Base-by-base conservation (phyloP, 2,113 vertebrate species). In the Corythaeola cristata region DNA sequence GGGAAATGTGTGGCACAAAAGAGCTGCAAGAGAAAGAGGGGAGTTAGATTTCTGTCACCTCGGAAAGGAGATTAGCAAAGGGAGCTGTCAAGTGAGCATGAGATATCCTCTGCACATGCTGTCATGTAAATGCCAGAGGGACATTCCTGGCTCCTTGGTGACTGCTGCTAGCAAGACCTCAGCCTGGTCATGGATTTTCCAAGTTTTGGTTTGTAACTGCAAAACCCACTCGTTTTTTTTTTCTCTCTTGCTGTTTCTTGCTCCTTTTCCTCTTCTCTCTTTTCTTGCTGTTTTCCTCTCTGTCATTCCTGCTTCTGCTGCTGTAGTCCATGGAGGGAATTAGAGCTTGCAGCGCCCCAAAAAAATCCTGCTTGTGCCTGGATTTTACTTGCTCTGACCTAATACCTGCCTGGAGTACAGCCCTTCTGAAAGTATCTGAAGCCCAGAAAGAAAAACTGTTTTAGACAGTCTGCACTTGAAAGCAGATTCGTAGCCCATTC, bases 71-170 rank as follows among this genome's bases (percentile, higher is more conserved):
- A 95, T 97, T 95, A 96, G 95, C 83, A 95, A 93, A 72, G 89
- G 86, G 73, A 96, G 77, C 95, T 96, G 96, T 96, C 97, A 95
- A 93, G 83, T 84, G 85, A 97, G 80, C 52, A 60, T 87, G 89
- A 94, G 96, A 93, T 82, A 89, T 66, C 92, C 69, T 81, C 49
- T 87, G 84, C 86, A 75, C 58, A 20, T 92, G 72, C 92, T 96
- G 92, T 96, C 94, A 90, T 32, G 66, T 90, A 19, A 73, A 79
- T 95, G 96, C 90, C 93, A 92, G 86, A 82, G 92, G 89, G 95
- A 91, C 95, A 89, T 94, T 91, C 73, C 80, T 94, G 80, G 88
- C 89, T 96, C 90, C 92, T 93, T 72, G 58, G 83, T 93, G 90
- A 87, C 94, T 93, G 52, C 95, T 87, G 49, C 90, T 90, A 85